Conservation (phyloP, 1,140 invertebrate species). For the Caenorhabditis tropicalis region DNA sequence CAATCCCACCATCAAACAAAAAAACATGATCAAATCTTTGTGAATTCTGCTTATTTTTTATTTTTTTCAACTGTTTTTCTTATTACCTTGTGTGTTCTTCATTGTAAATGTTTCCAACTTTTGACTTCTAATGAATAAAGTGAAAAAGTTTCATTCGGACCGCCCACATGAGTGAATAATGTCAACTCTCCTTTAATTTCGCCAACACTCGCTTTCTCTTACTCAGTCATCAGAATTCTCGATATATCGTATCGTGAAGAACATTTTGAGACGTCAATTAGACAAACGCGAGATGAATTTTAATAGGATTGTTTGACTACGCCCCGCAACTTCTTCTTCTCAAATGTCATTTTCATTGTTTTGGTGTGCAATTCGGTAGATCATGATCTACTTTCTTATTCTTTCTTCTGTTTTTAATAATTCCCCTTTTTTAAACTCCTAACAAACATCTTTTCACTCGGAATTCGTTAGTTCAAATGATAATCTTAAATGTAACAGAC, state of each 20-base stretch:
- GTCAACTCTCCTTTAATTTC: neutral
- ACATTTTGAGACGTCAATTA: neutral
- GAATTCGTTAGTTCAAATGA: neutral
- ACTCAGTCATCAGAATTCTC: slow-evolving; percentile 35
- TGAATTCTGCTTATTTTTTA: neutral
- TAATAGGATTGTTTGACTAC: neutral
- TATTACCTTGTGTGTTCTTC: neutral
- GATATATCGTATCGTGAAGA: slow-evolving; percentile 17
- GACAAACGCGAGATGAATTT: neutral
- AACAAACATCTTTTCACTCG: neutral
- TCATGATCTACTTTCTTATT: neutral
- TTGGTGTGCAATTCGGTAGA: neutral
- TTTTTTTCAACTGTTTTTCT: neutral
- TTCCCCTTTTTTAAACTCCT: neutral
- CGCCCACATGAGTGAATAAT: slow-evolving; percentile 1
- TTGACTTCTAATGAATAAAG: neutral
- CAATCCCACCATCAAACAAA: neutral
- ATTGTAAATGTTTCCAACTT: neutral
- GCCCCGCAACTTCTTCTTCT: neutral
- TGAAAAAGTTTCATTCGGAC: neutral
- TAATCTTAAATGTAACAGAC: neutral
- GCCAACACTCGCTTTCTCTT: neutral
- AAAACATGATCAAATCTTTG: neutral
- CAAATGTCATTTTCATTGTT: neutral
- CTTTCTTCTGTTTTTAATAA: neutral